Evolutionary conservation across 2,113 vertebrate species (phyloP).

Genomic region (Taurulus bubalis): DNA sequence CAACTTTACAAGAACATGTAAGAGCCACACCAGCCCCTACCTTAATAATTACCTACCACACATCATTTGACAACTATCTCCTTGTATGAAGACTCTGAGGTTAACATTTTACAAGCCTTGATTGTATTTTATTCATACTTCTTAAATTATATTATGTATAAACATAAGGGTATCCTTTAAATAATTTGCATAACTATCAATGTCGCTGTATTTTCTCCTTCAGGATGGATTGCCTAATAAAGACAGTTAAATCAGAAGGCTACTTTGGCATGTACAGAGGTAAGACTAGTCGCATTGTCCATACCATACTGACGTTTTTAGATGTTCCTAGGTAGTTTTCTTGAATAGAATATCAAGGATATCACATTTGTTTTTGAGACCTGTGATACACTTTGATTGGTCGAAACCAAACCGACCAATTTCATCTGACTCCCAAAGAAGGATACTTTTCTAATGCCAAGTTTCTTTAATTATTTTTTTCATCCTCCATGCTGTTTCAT

Average conservation of each 20-base stretch:
- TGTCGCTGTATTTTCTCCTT: slow-evolving; percentile 8
- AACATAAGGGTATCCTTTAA: not conserved
- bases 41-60: not conserved
- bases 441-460: not conserved
- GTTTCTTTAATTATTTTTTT: not conserved
- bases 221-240: slow-evolving; percentile 88
- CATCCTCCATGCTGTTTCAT: not conserved
- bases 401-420: not conserved
- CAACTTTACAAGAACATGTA: slow-evolving; percentile 88
- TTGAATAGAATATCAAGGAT: not conserved
- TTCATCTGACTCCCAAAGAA: not conserved
- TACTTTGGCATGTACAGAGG: slow-evolving; percentile 92
- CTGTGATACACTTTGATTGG: not conserved
- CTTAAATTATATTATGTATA: not conserved
- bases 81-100: not conserved
- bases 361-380: not conserved
- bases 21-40: slow-evolving; percentile 12
- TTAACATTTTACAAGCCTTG: not conserved
- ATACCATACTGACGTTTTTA: not conserved
- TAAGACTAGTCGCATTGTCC: slow-evolving; percentile 58
- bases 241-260: slow-evolving; percentile 87
- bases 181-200: not conserved
- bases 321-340: not conserved
- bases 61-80: not conserved
- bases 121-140: not conserved